Base-by-base conservation (phyloP, 2,113 vertebrate species). In the Lepus americanus region DNA sequence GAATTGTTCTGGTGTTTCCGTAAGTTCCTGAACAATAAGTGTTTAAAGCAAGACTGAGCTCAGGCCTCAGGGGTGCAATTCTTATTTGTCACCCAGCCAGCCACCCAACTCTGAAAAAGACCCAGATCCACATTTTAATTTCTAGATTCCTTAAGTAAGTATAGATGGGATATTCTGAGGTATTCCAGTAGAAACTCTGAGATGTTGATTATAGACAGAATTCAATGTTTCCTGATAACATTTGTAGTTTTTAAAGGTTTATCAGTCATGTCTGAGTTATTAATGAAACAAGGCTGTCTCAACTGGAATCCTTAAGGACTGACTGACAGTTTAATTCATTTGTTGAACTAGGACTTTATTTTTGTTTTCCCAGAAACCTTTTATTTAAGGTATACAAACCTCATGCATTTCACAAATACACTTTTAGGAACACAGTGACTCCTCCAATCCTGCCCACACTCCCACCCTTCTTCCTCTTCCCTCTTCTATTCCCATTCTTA, bases 251-350 rank as follows among this genome's bases (percentile, higher is more conserved):
- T 86, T 78, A 74, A 91, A 94, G 61, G 49, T 73, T 74, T 85
- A 89, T 6, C 73, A 69, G 11, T 72, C 1, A 29, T 55, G 8
- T 79, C 8, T 81, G 36, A 96, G 82, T 92, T 25, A 16, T 74
- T 96, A 93, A 67, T 85, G 87, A 94, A 94, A 82, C 29, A 84
- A 89, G 87, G 49, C 44, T 90, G 5, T 81, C 20, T 92, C 20
- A 72, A 80, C 3, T 94, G 51, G 39, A 91, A 39, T 76, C 59
- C 10, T 72, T 63, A 86, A 77, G 44, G 66, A 66, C 33, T 70
- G 31, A 80, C 79, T 70, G 31, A 80, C 79, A 59, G 29, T 88
- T 94, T 95, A 33, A 90, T 49, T 90, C 9, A 79, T 20, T 66
- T 78, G 29, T 91, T 39, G 79, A 76, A 53, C 70, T 61, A 83